Conservation (phyloP, 2,113 vertebrate genomes). For the Otocyon megalotis region DNA sequence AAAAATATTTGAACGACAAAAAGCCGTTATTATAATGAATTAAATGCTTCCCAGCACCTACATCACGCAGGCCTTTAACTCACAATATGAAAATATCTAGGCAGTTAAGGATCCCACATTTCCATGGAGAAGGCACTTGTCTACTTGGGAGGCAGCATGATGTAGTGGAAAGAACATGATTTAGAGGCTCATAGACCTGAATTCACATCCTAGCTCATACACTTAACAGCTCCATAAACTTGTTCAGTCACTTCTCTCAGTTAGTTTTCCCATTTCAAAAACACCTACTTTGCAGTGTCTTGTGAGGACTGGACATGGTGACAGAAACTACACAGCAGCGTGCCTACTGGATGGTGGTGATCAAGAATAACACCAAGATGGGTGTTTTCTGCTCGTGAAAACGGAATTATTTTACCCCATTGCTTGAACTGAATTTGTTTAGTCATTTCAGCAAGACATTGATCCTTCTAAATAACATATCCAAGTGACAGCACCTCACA, state of each 20-base stretch:
- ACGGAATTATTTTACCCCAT: not conserved
- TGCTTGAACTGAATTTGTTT: not conserved
- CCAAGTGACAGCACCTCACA: not conserved
- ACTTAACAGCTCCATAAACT: slow-evolving; percentile 62
- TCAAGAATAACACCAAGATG: not conserved
- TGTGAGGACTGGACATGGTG: not conserved
- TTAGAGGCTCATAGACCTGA: slow-evolving; percentile 42
- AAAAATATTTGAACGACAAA: slow-evolving; percentile 40
- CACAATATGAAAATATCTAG: slow-evolving; percentile 49
- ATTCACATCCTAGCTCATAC: slow-evolving; percentile 44
- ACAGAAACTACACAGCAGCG: not conserved
- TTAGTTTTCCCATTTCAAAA: slow-evolving; percentile 63
- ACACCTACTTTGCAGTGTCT: slow-evolving; percentile 11
- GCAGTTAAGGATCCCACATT: slow-evolving; percentile 50
- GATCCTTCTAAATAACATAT: not conserved
- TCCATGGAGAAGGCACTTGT: slow-evolving; percentile 44
- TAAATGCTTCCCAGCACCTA: slow-evolving; percentile 39
- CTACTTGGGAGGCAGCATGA: slow-evolving; percentile 68
- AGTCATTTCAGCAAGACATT: not conserved
- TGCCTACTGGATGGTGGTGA: not conserved
- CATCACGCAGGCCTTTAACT: slow-evolving; percentile 48
- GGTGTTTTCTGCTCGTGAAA: not conserved
- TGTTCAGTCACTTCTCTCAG: slow-evolving; percentile 22
- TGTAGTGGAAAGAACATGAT: slow-evolving; percentile 69
- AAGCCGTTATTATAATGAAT: slow-evolving; percentile 49